Evolutionary conservation across 2,797 vertebrate genomes (phyloP).

Genomic region (Scleropages formosus): DNA sequence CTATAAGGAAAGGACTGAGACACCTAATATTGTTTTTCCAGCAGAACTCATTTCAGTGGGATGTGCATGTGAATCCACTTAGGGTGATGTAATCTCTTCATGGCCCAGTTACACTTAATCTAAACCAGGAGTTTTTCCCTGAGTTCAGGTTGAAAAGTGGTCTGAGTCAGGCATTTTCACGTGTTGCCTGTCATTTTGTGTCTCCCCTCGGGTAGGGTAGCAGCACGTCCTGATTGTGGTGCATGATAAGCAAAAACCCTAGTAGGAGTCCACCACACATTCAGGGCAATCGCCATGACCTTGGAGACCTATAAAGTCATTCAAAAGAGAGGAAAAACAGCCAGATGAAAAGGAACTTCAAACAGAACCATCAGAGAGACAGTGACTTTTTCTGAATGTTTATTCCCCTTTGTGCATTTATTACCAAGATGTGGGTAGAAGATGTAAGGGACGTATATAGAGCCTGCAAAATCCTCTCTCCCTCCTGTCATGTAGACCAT

Average conservation of each 20-base stretch:
- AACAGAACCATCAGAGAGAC: neutral
- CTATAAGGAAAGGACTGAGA: too few relatives aligned
- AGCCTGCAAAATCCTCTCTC: neutral
- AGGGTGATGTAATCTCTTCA: neutral
- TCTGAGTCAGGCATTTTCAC: constrained; percentile 4
- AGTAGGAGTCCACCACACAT: neutral
- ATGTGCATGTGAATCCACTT: neutral
- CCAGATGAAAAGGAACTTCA: neutral
- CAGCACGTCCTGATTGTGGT: neutral
- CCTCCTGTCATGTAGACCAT: neutral
- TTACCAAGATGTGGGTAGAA: neutral
- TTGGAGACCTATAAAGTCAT: neutral
- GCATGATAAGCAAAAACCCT: neutral
- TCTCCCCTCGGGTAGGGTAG: neutral
- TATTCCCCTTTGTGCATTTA: neutral
- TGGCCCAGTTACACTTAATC: constrained; percentile 8
- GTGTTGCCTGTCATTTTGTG: neutral
- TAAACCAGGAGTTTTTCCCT: constrained; percentile 9
- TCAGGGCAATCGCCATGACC: neutral
- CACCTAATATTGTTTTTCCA: neutral
- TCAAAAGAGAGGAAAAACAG: constrained; percentile 5
- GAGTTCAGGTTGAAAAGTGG: neutral
- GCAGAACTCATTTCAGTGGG: neutral
- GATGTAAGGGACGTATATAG: neutral
- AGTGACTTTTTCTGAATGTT: neutral